These are phyloP conservation scores for Pangasius macronema DNA, from an alignment of 2,797 vertebrate genomes.

Conservation along the genomic window DNA sequence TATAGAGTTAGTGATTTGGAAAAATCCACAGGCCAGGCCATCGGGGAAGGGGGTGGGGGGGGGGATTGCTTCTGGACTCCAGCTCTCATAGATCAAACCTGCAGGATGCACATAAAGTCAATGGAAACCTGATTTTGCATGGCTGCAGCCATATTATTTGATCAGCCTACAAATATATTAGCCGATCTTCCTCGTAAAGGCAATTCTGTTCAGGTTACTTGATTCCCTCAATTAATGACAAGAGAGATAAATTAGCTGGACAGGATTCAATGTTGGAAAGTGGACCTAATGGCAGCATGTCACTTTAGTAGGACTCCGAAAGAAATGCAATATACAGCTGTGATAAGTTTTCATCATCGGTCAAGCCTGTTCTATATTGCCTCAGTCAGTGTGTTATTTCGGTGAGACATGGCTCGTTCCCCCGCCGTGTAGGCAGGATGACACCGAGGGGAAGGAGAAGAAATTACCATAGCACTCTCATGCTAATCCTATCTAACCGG, in stretches of 20 bases:
- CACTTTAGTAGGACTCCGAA: neutral
- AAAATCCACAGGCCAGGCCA: conserved; percentile 37
- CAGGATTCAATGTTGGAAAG: conserved; percentile 18
- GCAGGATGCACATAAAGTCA: conserved; percentile 32
- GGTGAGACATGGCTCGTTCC: conserved; percentile 35
- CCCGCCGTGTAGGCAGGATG: conserved; percentile 50
- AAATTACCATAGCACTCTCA: conserved; percentile 73
- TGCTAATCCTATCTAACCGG: conserved; percentile 68
- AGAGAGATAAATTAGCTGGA: conserved; percentile 15
- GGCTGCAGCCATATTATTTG: conserved; percentile 36
- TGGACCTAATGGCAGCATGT: conserved; percentile 27
- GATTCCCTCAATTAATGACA: conserved; percentile 28
- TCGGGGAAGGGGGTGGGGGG: neutral
- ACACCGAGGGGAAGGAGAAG: conserved; percentile 57
- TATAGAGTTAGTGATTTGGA: conserved; percentile 53
- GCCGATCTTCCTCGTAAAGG: conserved; percentile 18
- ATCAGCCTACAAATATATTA: conserved; percentile 35
- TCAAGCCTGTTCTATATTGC: conserved; percentile 34
- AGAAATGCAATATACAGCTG: conserved; percentile 9
- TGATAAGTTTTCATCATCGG: conserved; percentile 31
- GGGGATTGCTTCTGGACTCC: neutral
- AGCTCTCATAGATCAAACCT: conserved; percentile 44
- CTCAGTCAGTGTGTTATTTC: conserved; percentile 40
- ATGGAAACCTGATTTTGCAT: conserved; percentile 43
- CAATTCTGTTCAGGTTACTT: conserved; percentile 31